Evolutionary conservation across 2,888 invertebrate genomes (phyloP).

Genomic region (Zhengitettix transpicula): DNA sequence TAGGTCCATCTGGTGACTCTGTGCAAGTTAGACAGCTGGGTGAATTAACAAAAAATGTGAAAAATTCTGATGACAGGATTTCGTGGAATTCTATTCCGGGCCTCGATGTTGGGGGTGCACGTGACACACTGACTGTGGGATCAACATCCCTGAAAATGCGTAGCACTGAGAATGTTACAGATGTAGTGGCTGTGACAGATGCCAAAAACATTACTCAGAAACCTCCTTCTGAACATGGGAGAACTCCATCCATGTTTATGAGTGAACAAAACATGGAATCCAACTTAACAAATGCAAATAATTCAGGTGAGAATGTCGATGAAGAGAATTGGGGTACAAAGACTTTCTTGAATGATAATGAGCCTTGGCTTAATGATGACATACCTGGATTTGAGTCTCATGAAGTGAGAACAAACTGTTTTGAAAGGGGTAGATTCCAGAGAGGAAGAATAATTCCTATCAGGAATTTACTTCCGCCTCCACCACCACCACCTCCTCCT

Average conservation of each 20-base stretch:
- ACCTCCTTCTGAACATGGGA: not conserved
- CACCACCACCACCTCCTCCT: not conserved
- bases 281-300: too few relatives aligned
- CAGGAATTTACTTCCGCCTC: not conserved
- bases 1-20: too few relatives aligned
- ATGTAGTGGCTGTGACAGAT: not conserved
- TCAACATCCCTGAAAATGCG: too few relatives aligned
- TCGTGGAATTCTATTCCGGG: too few relatives aligned
- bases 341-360: not conserved
- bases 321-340: not conserved
- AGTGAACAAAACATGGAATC: too few relatives aligned
- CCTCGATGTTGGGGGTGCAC: too few relatives aligned
- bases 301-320: too few relatives aligned
- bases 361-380: slow-evolving; percentile 6
- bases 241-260: too few relatives aligned
- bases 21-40: too few relatives aligned
- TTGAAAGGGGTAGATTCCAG: not conserved
- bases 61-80: too few relatives aligned
- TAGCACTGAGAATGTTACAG: too few relatives aligned
- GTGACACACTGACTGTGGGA: too few relatives aligned
- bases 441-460: not conserved
- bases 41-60: not conserved
- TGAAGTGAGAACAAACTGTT: not conserved
- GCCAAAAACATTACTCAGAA: not conserved
- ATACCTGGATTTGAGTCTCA: slow-evolving; percentile 1